Evolutionary conservation across 1,140 invertebrate species (phyloP).

Genomic region (Drosophila jambulina): DNA sequence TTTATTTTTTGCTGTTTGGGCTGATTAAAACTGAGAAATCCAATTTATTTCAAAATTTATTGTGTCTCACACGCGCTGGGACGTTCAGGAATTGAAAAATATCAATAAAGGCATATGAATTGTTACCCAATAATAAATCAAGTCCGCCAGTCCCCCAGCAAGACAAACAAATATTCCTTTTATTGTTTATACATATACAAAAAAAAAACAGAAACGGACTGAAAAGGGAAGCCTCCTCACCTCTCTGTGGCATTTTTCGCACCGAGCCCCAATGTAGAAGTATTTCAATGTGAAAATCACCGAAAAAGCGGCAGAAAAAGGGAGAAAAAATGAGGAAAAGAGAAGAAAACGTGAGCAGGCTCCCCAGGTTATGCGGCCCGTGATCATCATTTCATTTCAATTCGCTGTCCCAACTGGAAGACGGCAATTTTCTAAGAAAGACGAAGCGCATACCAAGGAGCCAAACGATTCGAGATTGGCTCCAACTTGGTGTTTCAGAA

Average conservation of each 20-base stretch:
- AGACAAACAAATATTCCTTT: conserved; percentile 77
- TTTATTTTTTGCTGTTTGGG: conserved; percentile 60
- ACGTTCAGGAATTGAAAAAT: conserved; percentile 81
- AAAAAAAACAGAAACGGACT: conserved; percentile 8
- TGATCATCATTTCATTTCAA: conserved; percentile 81
- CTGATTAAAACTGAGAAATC: conserved; percentile 83
- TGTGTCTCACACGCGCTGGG: conserved; percentile 78
- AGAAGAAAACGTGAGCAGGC: conserved; percentile 23
- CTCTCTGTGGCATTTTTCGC: conserved; percentile 72
- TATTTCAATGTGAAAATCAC: conserved; percentile 82
- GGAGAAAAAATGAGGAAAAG: background rate
- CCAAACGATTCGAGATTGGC: conserved; percentile 58
- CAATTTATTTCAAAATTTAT: conserved; percentile 84
- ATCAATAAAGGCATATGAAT: conserved; percentile 83
- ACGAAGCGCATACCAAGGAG: conserved; percentile 76
- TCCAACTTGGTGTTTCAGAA: conserved; percentile 79
- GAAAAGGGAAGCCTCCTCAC: conserved; percentile 15
- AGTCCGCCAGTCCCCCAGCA: conserved; percentile 42
- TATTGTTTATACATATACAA: conserved; percentile 69
- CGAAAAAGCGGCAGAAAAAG: conserved; percentile 61
- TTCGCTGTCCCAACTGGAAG: conserved; percentile 64
- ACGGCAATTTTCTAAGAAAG: conserved; percentile 82
- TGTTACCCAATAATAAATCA: conserved; percentile 83
- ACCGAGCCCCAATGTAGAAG: conserved; percentile 65
- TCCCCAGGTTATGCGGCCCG: conserved; percentile 48